A percentile compares a stretch with the other conserved stretches of the same genome.
Conservation (phyloP, 2,797 vertebrate genomes). For the Mastacembelus armatus region DNA sequence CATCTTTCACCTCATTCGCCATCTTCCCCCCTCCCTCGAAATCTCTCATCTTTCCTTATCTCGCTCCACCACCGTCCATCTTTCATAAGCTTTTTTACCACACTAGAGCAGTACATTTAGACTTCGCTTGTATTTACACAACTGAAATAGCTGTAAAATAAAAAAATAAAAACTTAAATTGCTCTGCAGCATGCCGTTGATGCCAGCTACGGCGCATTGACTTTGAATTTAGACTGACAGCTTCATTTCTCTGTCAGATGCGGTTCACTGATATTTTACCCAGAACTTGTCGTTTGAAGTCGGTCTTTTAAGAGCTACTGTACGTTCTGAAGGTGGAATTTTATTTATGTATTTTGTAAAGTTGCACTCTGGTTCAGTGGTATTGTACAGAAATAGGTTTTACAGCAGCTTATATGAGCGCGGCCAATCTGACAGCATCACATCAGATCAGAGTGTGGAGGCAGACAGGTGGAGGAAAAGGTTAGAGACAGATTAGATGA, state of each 20-base stretch:
- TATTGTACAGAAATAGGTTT: conserved; percentile 8
- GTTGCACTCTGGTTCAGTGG: not conserved
- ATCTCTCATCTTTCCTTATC: conserved; percentile 52
- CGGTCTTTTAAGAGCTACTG: conserved; percentile 5
- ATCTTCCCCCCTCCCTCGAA: conserved; percentile 8
- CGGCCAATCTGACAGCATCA: conserved; percentile 24
- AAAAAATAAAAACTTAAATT: conserved; percentile 12
- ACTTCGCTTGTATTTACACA: not conserved
- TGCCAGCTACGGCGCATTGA: not conserved
- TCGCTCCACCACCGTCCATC: conserved; percentile 39
- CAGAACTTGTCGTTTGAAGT: conserved; percentile 20
- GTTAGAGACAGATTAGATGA: conserved; percentile 35
- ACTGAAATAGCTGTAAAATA: conserved; percentile 24
- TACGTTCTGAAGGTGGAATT: conserved; percentile 14
- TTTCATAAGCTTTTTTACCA: conserved; percentile 25
- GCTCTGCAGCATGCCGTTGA: not conserved
- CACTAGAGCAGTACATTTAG: conserved; percentile 10
- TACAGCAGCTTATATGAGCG: not conserved
- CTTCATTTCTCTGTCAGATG: not conserved
- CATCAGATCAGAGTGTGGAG: conserved; percentile 27
- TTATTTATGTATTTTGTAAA: not conserved
- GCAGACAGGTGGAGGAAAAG: conserved; percentile 45
- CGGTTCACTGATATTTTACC: conserved; percentile 7
- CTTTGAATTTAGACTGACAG: conserved; percentile 5
- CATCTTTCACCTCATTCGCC: conserved; percentile 44